These are phyloP conservation scores for Toxotes jaculatrix DNA, from an alignment of 2,113 vertebrate species.

Conservation along the genomic window DNA sequence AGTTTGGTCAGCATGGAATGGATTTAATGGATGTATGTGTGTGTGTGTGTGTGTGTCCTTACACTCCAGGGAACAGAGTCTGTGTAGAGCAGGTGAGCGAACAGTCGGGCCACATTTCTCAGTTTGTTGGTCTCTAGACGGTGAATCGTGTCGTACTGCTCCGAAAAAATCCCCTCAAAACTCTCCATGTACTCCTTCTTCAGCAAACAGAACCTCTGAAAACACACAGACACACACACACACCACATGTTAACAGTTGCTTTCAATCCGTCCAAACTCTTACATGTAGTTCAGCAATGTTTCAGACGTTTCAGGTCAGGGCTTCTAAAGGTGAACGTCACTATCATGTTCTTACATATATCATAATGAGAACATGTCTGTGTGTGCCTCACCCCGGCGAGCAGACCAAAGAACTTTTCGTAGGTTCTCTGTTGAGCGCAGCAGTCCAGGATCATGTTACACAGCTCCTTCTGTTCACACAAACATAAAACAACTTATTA, in stretches of 20 bases:
- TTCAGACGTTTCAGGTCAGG: no score
- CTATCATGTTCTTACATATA: no score
- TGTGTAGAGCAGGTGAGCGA: slow-evolving; percentile 97
- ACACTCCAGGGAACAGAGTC: slow-evolving; percentile 99
- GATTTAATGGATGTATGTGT: neutral
- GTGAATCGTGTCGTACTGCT: slow-evolving; percentile 98
- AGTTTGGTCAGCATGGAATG: neutral
- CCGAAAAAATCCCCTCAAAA: slow-evolving; percentile 96
- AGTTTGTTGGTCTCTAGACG: slow-evolving; percentile 98
- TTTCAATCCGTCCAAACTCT: no score
- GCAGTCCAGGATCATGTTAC: slow-evolving; percentile 99
- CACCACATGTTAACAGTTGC: no score
- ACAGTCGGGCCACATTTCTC: slow-evolving; percentile 97
- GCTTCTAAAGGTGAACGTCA: no score
- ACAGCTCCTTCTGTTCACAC: slow-evolving; percentile 93
- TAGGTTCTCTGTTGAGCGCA: slow-evolving; percentile 99
- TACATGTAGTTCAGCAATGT: no score
- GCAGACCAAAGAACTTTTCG: slow-evolving; percentile 97
- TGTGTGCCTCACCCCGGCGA: slow-evolving; percentile 92
- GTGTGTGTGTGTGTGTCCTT: slow-evolving; percentile 71
- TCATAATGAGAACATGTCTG: neutral
- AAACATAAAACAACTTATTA: slow-evolving; percentile 6
- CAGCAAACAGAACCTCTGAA: slow-evolving; percentile 95
- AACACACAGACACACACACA: neutral
- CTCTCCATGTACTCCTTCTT: slow-evolving; percentile 99